phyloP scores from a whole-genome alignment of 2,888 invertebrate species.

The Thymelicus acteon region DNA sequence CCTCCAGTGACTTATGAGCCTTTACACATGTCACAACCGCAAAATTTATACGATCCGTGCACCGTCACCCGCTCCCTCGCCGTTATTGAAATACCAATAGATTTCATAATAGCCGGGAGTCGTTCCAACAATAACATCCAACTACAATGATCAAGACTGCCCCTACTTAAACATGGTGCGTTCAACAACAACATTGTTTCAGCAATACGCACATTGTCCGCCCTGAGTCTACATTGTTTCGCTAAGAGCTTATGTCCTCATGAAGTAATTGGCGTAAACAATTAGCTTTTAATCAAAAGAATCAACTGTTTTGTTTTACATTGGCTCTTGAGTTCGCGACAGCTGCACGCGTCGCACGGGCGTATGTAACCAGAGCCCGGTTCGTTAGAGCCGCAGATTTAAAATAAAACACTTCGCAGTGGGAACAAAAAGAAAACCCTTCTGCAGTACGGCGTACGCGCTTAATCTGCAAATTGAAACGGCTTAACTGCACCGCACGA shows the following conservation, averaged over 20 bases:
- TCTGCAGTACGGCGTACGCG: slow-evolving; percentile 60
- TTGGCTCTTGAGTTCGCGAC: slow-evolving; percentile 47
- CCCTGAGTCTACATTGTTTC: slow-evolving; percentile 27
- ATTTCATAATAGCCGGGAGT: slow-evolving; percentile 20
- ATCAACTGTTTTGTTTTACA: slow-evolving; percentile 31
- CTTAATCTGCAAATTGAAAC: slow-evolving; percentile 64
- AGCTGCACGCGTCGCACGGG: slow-evolving; percentile 59
- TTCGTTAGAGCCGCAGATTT: slow-evolving; percentile 80
- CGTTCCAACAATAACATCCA: slow-evolving; percentile 15
- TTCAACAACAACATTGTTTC: not conserved
- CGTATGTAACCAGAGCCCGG: slow-evolving; percentile 71
- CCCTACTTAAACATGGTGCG: not conserved
- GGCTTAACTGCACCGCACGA: slow-evolving; percentile 46
- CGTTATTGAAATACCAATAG: slow-evolving; percentile 42
- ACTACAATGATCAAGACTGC: slow-evolving; percentile 14
- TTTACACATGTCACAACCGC: slow-evolving; percentile 56
- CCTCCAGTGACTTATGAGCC: slow-evolving; percentile 57
- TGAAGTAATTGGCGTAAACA: slow-evolving; percentile 25
- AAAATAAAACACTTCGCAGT: slow-evolving; percentile 76
- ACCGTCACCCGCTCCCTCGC: slow-evolving; percentile 41
- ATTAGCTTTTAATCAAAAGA: slow-evolving; percentile 33
- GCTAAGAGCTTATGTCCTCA: slow-evolving; percentile 7
- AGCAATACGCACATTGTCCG: not conserved
- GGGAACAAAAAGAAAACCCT: slow-evolving; percentile 72
- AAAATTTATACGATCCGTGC: slow-evolving; percentile 46